These are phyloP conservation scores for Arizona elegans DNA, from an alignment of 2,113 vertebrate species.

Conservation along the genomic window DNA sequence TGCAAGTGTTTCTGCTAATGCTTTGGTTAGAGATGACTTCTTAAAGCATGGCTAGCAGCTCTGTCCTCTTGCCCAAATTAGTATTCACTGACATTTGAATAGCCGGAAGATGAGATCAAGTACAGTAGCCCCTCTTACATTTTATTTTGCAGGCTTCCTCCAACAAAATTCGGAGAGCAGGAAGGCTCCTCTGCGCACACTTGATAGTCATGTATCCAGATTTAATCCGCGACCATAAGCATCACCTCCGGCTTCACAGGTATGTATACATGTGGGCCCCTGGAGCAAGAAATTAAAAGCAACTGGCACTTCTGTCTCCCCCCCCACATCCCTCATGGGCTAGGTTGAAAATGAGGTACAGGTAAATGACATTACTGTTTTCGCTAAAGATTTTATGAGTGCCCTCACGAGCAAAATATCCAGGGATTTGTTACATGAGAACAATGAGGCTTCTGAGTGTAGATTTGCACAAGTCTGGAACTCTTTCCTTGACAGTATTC, in stretches of 20 bases:
- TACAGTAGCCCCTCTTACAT: neutral
- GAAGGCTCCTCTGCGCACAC: conserved; percentile 75
- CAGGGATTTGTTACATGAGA: neutral
- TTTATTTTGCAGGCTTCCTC: conserved; percentile 76
- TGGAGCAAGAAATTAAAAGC: rapidly evolving
- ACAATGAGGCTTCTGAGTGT: neutral
- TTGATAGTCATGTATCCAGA: conserved; percentile 73
- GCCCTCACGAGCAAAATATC: neutral
- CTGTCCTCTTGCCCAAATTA: neutral
- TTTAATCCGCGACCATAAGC: conserved; percentile 87
- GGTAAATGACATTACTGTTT: neutral
- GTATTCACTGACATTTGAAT: neutral
- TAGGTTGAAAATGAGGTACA: neutral
- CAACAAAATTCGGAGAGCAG: conserved; percentile 82
- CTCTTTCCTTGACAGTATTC: neutral
- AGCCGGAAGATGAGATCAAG: neutral
- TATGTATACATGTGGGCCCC: neutral
- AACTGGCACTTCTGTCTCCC: neutral
- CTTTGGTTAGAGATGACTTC: neutral
- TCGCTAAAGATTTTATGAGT: neutral
- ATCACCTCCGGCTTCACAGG: conserved; percentile 89
- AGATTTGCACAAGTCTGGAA: neutral
- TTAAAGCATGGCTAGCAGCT: neutral
- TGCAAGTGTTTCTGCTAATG: neutral
- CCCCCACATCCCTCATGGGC: neutral